Conservation (phyloP, 2,113 vertebrate genomes). For the Chloroceryle aenea region DNA sequence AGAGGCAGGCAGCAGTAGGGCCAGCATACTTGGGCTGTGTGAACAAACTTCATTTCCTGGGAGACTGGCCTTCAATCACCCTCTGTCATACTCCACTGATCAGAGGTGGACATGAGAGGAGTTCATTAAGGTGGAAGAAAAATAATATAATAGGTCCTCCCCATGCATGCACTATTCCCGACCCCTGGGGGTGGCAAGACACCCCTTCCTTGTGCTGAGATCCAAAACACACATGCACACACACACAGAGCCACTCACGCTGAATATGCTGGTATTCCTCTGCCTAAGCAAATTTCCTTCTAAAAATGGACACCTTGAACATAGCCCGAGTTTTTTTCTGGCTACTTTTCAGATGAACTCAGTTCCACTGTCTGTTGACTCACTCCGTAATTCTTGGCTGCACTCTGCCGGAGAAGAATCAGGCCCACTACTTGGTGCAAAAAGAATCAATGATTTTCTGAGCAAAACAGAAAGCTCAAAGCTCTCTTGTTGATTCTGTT, state of each 20-base stretch:
- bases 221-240: conserved; percentile 30
- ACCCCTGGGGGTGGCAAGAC: conserved; percentile 65
- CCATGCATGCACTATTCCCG: conserved; percentile 70
- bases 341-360: conserved; percentile 44
- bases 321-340: neutral
- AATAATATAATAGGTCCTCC: conserved; percentile 77
- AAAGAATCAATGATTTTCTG: neutral
- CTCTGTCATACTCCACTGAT: conserved; percentile 79
- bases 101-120: conserved; percentile 82
- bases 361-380: conserved; percentile 56
- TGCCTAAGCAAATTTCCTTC: conserved; percentile 55
- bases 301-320: conserved; percentile 33
- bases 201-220: conserved; percentile 54
- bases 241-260: conserved; percentile 37
- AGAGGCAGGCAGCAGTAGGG: conserved; percentile 71
- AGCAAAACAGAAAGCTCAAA: conserved; percentile 27
- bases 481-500: conserved; percentile 23
- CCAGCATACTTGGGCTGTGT: conserved; percentile 77
- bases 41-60: conserved; percentile 82
- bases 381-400: conserved; percentile 56
- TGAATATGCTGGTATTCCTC: conserved; percentile 27
- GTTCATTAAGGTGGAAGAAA: conserved; percentile 80
- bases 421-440: conserved; percentile 10
- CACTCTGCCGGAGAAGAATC: conserved; percentile 53
- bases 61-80: conserved; percentile 80